phyloP scores from a whole-genome alignment of 2,797 vertebrate species.

The Melanotaenia pygmaea region DNA sequence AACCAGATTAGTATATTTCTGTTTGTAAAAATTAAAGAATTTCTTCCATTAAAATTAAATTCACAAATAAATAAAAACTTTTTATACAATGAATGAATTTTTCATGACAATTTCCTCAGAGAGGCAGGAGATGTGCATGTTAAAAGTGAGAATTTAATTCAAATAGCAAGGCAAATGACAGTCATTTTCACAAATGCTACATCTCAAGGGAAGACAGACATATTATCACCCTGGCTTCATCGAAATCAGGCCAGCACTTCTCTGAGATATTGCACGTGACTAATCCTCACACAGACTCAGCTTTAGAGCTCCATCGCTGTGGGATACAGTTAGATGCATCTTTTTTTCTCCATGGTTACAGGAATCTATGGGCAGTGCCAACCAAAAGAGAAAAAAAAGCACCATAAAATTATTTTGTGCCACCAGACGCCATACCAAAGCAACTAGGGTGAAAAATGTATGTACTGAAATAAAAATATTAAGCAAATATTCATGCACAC shows the following conservation, averaged over 20 bases:
- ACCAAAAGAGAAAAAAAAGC: slow-evolving; percentile 1
- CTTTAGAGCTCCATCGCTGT: slow-evolving; percentile 32
- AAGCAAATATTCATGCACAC: slow-evolving; percentile 29
- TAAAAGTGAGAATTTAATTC: slow-evolving; percentile 43
- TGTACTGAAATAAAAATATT: slow-evolving; percentile 42
- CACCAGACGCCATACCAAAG: slow-evolving; percentile 26
- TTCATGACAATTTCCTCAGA: slow-evolving; percentile 29
- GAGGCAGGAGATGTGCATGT: slow-evolving; percentile 20
- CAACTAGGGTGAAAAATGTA: slow-evolving; percentile 50
- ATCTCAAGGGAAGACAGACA: slow-evolving; percentile 35
- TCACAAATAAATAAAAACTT: not conserved
- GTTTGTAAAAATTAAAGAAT: slow-evolving; percentile 14
- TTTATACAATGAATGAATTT: slow-evolving; percentile 10
- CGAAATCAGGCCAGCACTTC: slow-evolving; percentile 50
- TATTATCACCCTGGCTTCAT: slow-evolving; percentile 44
- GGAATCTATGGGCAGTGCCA: slow-evolving; percentile 40
- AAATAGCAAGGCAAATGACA: slow-evolving; percentile 33
- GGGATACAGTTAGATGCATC: slow-evolving; percentile 28
- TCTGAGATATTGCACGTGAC: slow-evolving; percentile 42
- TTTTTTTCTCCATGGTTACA: slow-evolving; percentile 37
- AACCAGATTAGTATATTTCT: slow-evolving; percentile 15
- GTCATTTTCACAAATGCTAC: slow-evolving; percentile 49
- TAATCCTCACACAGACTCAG: slow-evolving; percentile 37
- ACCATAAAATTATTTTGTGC: slow-evolving; percentile 29
- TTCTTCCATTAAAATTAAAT: not conserved